A percentile compares a stretch with the other conserved stretches of the same genome.
Conservation (phyloP, 1,140 invertebrate species). For the Trichomalopsis sarcophagae region DNA sequence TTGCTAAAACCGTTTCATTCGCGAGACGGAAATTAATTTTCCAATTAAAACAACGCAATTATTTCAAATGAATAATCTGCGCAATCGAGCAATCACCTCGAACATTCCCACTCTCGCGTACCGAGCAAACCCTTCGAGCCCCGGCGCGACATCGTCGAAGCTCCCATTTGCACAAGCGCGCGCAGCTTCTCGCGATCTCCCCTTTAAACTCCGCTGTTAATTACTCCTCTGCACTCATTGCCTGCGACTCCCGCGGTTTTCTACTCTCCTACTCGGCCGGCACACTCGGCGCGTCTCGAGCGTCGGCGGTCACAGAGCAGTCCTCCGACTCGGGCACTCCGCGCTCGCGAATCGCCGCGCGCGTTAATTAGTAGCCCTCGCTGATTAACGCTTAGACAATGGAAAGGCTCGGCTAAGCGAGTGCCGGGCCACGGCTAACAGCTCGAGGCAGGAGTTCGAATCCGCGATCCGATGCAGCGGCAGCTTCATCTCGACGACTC, state of each 20-base stretch:
- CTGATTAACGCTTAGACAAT: conserved; percentile 70
- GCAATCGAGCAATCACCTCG: neutral
- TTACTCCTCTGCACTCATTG: conserved; percentile 10
- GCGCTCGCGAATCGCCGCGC: conserved; percentile 11
- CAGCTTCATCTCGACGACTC: neutral
- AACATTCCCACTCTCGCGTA: neutral
- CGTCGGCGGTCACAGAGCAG: neutral
- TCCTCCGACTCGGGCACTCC: conserved; percentile 12
- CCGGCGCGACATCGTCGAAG: too few species aligned
- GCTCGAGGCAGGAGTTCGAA: conserved; percentile 40
- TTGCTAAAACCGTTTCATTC: too few species aligned
- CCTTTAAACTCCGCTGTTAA: conserved; percentile 15
- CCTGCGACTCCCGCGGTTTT: conserved; percentile 12
- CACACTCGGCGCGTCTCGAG: conserved; percentile 59
- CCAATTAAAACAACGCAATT: too few species aligned
- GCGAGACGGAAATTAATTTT: too few species aligned
- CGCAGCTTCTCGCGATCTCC: neutral
- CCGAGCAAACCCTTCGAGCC: too few species aligned
- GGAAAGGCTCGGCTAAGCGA: conserved; percentile 60
- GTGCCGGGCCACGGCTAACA: conserved; percentile 24
- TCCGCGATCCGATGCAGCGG: neutral
- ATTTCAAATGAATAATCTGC: too few species aligned
- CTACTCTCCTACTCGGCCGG: conserved; percentile 60
- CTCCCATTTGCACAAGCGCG: too few species aligned
- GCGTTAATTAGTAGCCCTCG: conserved; percentile 66